These are phyloP conservation scores for mouse (Mus musculus) DNA, from an alignment of 2,113 vertebrate species.

Conservation along the genomic window GRCm39 chr17:91435501-91436000, in stretches of 20 bases:
- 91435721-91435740: not conserved
- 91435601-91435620: not conserved
- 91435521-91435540: not conserved
- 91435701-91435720: not conserved
- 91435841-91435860: not conserved
- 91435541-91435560: not conserved
- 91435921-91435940: not conserved
- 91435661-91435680: not conserved
- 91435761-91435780: not conserved
- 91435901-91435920: not conserved
- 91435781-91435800: not conserved
- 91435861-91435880: fast-evolving
- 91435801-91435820: too few relatives aligned
- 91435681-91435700: not conserved
- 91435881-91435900: not conserved
- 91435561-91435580: not conserved
- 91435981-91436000: not conserved
- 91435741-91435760: not conserved
- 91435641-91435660: not conserved
- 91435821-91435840: not conserved
- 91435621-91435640: not conserved
- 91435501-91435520: not conserved
- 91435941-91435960: not conserved
- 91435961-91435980: not conserved
- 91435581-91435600: not conserved